Base-by-base conservation (phyloP, 2,797 vertebrate species). In the Trichosurus vulpecula region DNA sequence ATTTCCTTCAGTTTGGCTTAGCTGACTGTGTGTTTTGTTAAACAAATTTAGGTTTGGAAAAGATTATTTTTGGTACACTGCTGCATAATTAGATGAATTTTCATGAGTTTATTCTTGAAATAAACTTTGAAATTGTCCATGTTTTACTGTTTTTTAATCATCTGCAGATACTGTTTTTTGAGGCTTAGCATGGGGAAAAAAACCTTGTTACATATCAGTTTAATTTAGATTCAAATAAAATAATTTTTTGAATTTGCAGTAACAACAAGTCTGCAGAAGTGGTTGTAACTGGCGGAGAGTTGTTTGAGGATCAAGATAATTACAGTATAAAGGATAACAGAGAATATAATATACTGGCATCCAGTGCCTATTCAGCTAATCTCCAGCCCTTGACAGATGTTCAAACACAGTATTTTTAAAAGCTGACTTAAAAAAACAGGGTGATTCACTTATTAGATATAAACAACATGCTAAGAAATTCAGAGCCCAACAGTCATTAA, bases 301-400 rank as follows among this genome's bases (percentile, higher is more conserved):
- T 98, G 98, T 98, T 98, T 98, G 97, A 98, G 97, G 97, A 98
- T 98, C 98, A 98, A 98, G 97, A 98, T 98, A 98, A 98, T 98
- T 98, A 98, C 97, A 98, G 97, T 98, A 98, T 98, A 98, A 96
- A 98, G 97, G 95, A 98, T 98, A 98, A 97, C 96, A 98, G 95
- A 98, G 98, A 98, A 98, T 98, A 98, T 96, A 98, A 98, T 98
- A 97, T 97, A 97, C 96, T 97, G 96, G 94, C 97, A 98, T 98
- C 95, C 96, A 96, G 92, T 90, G 96, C 97, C 98, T 98, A 98
- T 98, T 98, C 97, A 98, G 96, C 94, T 98, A 97, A 98, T 98
- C 97, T 97, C 97, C 97, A 98, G 96, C 95, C 97, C 96, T 97
- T 98, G 97, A 98, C 98, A 98, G 98, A 98, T 98, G 97, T 98